Evolutionary conservation across 2,113 vertebrate species (phyloP), one percentile per base, ranked within the genome.

Genomic region (Odontesthes bonariensis): DNA sequence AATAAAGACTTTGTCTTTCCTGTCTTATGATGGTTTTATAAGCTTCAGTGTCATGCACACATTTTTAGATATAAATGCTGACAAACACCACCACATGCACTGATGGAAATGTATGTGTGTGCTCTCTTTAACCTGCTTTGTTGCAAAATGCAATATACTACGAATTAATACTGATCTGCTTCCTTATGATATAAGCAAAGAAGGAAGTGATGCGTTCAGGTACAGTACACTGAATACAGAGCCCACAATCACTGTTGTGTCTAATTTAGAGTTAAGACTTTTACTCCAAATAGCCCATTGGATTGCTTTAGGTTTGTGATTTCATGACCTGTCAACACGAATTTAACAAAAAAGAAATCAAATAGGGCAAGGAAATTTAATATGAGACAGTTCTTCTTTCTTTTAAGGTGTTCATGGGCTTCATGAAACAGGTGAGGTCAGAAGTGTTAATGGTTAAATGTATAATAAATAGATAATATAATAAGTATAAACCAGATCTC

Each of bases 11-110:
- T 85, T 82, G 79, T 87, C 81, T 77, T 35, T 59, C 42, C 27
- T 31, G 59, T 67, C 79, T 82, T 66, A 17, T 61, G 65, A 72
- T 62, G 53, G 77, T 83, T 90, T 91, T 86, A 85, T 84, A 77
- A 79, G 80, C 82, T 58, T 74, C 76, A 75, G 75, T 81, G 85
- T 83, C 85, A 79, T 46, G 64, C 74, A 66, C 75, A 86, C 69
- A 69, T 72, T 83, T 82, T 82, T 83, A 86, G 81, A 85, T 80
- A 55, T 54, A 64, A 78, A 83, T 63, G 79, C 52, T 75, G 78
- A 89, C 74, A 83, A 77, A 77, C 55, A 27, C n/a, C 19, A 13
- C 23, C 53, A 14, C 14, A 11, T 40, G 13, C 33, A 13, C 47
- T 19, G 2, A 51, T 33, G 74, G 32, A 85, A 76, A 67, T 17